Base-by-base conservation (phyloP, 2,797 vertebrate genomes). In the Cirrhinus mrigala region DNA sequence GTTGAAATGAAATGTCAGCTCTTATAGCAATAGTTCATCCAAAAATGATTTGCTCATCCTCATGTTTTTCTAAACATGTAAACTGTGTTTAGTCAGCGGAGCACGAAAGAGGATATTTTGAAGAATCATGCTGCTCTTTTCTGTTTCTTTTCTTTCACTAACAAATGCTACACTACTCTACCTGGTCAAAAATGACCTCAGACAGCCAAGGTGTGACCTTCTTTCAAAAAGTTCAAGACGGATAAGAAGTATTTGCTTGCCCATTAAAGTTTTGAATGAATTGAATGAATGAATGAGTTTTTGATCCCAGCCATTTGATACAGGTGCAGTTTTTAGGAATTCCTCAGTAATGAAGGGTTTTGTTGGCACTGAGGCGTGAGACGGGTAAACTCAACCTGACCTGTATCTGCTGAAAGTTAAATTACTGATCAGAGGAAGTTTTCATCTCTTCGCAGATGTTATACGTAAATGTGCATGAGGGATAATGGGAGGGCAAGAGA, bases 261-360 rank as follows among this genome's bases (percentile, higher is more conserved):
- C 48, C n/a, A 27, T 27, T 68, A 60, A 69, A 44, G 3, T n/a
- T n/a, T n/a, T n/a, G n/a, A n/a, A n/a, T n/a, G n/a, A n/a, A n/a
- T n/a, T n/a, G 46, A 78, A 60, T 24, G 54, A 15, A 66, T 22
- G 52, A 56, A n/a, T 75, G 16, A 15, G 52, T 66, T 79, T 85
- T 33, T 66, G 56, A 79, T 58, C 14, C 18, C 6, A 27, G 50
- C 44, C 40, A 58, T 48, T 27, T 54, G 77, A 77, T 86, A 79
- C 93, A 94, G 94, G 94, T 95, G 95, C 93, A 94, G 91, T 89
- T 91, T 93, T 87, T 81, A 90, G 89, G 92, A 94, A 95, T 95
- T 95, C 94, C 94, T 92, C 82, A 81, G 87, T 95, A 96, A 95
- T 95, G 91, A 94, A 91, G 92, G 94, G 74, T 87, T 89, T 82